A percentile compares a stretch with the other conserved stretches of the same genome.
Conservation (phyloP, 2,888 invertebrate genomes). For the Zaprionus bogoriensis region DNA sequence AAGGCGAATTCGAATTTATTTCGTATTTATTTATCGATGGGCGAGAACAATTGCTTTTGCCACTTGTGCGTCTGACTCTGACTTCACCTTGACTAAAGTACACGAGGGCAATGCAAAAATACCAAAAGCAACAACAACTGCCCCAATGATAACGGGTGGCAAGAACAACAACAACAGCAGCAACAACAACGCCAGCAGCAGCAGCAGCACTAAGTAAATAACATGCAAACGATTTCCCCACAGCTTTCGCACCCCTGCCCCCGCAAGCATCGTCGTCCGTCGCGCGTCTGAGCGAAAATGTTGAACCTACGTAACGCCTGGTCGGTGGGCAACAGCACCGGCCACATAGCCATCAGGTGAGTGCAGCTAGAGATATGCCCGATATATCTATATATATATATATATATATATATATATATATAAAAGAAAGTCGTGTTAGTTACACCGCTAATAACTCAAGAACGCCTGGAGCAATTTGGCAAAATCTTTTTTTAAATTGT, state of each 20-base stretch:
- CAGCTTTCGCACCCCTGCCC: slow-evolving; percentile 56
- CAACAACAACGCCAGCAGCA: slow-evolving; percentile 28
- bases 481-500: too few relatives aligned
- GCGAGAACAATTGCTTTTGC: slow-evolving; percentile 25
- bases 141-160: slow-evolving; percentile 19
- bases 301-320: slow-evolving; percentile 66
- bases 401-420: too few relatives aligned
- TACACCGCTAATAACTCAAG: too few relatives aligned
- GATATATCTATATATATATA: neutral
- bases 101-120: slow-evolving; percentile 49
- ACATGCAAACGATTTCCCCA: slow-evolving; percentile 46
- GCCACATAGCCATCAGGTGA: slow-evolving; percentile 51
- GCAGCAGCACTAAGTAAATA: slow-evolving; percentile 30
- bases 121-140: slow-evolving; percentile 18
- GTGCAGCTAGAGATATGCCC: slow-evolving; percentile 10
- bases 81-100: slow-evolving; percentile 76
- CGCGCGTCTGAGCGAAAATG: slow-evolving; percentile 45
- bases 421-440: too few relatives aligned
- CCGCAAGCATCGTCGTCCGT: slow-evolving; percentile 23
- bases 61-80: slow-evolving; percentile 61
- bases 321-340: slow-evolving; percentile 41
- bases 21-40: slow-evolving; percentile 27
- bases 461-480: too few relatives aligned
- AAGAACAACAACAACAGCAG: slow-evolving; percentile 38
- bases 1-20: too few relatives aligned